Evolutionary conservation across 2,888 invertebrate genomes (phyloP).

Genomic region (Lumbricus terrestris): DNA sequence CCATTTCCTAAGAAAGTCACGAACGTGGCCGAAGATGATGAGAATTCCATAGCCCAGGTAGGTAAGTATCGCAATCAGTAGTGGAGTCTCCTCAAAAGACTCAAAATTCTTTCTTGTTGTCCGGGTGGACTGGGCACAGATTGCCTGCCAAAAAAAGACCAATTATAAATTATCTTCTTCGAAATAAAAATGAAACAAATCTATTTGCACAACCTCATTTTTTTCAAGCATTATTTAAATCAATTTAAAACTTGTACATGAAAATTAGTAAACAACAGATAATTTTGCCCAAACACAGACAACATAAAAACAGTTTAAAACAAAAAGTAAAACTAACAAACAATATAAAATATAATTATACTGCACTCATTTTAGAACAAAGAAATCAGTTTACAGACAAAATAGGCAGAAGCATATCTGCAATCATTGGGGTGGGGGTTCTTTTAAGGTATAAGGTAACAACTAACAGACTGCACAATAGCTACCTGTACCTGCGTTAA

Average conservation of each 20-base stretch:
- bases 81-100: constrained; percentile 71
- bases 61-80: constrained; percentile 80
- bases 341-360: not conserved
- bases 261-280: too few species aligned
- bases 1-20: constrained; percentile 73
- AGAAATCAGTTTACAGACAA: not conserved
- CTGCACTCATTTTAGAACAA: not conserved
- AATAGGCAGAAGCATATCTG: not conserved
- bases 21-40: constrained; percentile 88
- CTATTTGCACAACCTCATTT: not conserved
- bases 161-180: not conserved
- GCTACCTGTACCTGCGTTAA: not conserved
- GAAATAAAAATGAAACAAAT: not conserved
- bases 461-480: not conserved
- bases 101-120: constrained; percentile 26
- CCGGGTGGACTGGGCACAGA: not conserved
- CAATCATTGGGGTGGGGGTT: not conserved
- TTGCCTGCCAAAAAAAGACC: not conserved
- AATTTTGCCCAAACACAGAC: too few species aligned
- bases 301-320: not conserved
- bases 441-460: not conserved
- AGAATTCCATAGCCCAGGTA: constrained; percentile 86
- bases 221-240: too few species aligned
- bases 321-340: not conserved
- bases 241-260: too few species aligned